Evolutionary conservation across 2,888 invertebrate genomes (phyloP).

Genomic region (Lampropteryx suffumata): DNA sequence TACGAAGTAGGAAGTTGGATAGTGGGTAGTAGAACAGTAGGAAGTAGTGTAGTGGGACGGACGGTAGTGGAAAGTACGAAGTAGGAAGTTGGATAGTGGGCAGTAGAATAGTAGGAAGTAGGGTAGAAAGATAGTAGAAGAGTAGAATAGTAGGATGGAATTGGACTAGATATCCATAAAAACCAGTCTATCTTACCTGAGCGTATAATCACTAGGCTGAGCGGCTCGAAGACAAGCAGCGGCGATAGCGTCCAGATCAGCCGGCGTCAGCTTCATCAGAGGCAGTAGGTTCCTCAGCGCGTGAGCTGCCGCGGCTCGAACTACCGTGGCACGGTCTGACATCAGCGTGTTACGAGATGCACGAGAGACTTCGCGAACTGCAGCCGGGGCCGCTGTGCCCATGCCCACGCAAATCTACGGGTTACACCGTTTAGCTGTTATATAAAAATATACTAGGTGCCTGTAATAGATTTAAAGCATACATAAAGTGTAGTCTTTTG

Average conservation of each 20-base stretch:
- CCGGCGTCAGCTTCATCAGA: slow-evolving; percentile 92
- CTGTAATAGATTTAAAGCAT: too few relatives aligned
- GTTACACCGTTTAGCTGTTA: background rate
- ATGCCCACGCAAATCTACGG: slow-evolving; percentile 93
- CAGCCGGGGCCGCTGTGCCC: slow-evolving; percentile 92
- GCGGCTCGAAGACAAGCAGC: slow-evolving; percentile 94
- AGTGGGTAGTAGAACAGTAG: too few relatives aligned
- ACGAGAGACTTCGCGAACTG: slow-evolving; percentile 94
- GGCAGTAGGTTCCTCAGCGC: slow-evolving; percentile 95
- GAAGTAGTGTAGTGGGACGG: too few relatives aligned
- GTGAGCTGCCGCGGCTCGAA: slow-evolving; percentile 96
- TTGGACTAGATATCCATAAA: too few relatives aligned
- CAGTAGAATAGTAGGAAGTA: too few relatives aligned
- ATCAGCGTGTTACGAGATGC: slow-evolving; percentile 91
- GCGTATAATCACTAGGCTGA: slow-evolving; percentile 65
- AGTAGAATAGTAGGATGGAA: too few relatives aligned
- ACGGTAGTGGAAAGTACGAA: too few relatives aligned
- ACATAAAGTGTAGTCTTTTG: too few relatives aligned
- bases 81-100: too few relatives aligned
- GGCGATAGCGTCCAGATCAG: slow-evolving; percentile 95
- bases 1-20: too few relatives aligned
- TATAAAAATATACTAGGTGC: too few relatives aligned
- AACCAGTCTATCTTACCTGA: slow-evolving; percentile 62
- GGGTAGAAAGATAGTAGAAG: too few relatives aligned
- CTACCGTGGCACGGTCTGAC: slow-evolving; percentile 95